phyloP scores from a whole-genome alignment of 2,888 invertebrate species.

The Aphodius sticticus region DNA sequence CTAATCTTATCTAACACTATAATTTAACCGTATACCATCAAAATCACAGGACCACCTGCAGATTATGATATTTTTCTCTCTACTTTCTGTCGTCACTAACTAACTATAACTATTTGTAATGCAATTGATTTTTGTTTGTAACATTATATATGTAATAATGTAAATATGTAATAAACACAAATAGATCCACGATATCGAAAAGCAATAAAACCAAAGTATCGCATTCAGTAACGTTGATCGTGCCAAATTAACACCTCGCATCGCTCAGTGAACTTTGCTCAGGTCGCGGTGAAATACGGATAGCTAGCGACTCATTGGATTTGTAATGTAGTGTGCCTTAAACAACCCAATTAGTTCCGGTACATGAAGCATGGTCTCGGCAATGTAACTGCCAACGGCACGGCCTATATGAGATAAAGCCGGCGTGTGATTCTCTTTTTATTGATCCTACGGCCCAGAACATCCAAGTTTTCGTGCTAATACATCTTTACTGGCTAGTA shows the following conservation, averaged over 20 bases:
- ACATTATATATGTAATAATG: background rate
- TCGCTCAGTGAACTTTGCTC: background rate
- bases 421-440: background rate
- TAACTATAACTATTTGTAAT: no score
- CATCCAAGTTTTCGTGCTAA: background rate
- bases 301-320: slow-evolving; percentile 52
- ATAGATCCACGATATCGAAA: background rate
- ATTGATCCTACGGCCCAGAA: slow-evolving; percentile 10
- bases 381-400: slow-evolving; percentile 50
- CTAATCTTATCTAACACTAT: no score
- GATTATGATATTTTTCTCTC: no score
- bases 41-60: no score
- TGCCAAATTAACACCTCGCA: background rate
- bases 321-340: slow-evolving; percentile 54
- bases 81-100: no score
- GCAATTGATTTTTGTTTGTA: background rate
- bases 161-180: background rate
- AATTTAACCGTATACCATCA: no score
- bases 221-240: background rate
- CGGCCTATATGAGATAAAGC: slow-evolving; percentile 6
- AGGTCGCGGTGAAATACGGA: slow-evolving; percentile 9
- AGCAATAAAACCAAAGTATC: background rate
- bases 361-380: slow-evolving; percentile 51
- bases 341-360: slow-evolving; percentile 56
- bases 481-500: background rate